These are phyloP conservation scores for Conus canariensis DNA, from an alignment of 2,888 invertebrate species.

Conservation along the genomic window DNA sequence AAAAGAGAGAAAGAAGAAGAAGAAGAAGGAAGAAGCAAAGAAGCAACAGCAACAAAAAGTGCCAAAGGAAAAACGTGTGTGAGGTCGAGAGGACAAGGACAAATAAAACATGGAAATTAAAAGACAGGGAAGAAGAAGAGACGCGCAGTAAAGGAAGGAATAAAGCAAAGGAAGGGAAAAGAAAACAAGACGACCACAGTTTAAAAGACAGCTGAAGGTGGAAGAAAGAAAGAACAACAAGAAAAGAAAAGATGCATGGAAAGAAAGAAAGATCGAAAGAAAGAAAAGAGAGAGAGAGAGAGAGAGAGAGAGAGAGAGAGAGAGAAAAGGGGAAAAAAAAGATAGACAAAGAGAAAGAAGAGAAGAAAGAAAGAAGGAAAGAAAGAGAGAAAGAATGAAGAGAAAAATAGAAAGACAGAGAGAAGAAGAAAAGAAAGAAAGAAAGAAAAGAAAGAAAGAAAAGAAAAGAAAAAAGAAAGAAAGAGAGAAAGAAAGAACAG, in stretches of 20 bases:
- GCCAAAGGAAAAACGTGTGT: too few relatives aligned
- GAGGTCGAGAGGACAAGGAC: too few relatives aligned
- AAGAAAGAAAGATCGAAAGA: background rate
- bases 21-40: background rate
- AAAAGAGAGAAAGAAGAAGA: background rate
- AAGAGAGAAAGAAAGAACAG: background rate
- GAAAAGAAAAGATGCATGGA: background rate
- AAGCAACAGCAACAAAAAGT: background rate
- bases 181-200: background rate
- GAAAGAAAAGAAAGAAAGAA: background rate
- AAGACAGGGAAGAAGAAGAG: too few relatives aligned
- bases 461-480: background rate
- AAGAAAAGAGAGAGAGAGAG: background rate
- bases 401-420: background rate
- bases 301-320: background rate
- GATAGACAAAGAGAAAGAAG: background rate
- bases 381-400: background rate
- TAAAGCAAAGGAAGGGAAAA: background rate
- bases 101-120: too few relatives aligned
- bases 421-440: background rate
- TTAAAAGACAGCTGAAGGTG: background rate
- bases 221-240: too few relatives aligned
- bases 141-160: background rate
- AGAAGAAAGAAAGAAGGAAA: background rate
- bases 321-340: background rate